A percentile compares a stretch with the other conserved stretches of the same genome.
Conservation (phyloP, 2,888 invertebrate genomes). For the Drosophila pseudotalamancana region DNA sequence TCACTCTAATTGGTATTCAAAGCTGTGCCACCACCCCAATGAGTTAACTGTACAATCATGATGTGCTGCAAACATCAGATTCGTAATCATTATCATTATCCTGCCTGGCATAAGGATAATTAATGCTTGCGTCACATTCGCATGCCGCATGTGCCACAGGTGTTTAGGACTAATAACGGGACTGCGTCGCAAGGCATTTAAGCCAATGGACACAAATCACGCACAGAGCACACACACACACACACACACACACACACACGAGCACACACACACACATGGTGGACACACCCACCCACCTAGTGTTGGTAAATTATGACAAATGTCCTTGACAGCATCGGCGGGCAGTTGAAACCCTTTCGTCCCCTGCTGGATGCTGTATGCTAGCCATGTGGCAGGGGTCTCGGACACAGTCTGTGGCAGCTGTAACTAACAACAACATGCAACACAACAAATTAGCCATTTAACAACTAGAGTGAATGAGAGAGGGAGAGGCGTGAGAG, state of each 20-base stretch:
- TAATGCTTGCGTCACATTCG: conserved; percentile 71
- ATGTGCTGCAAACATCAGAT: conserved; percentile 1
- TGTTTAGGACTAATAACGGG: conserved; percentile 79
- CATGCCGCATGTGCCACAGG: conserved; percentile 83
- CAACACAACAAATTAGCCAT: conserved; percentile 76
- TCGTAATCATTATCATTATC: conserved; percentile 21
- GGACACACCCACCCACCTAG: conserved; percentile 20
- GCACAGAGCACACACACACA: conserved; percentile 27
- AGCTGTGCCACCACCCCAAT: background rate
- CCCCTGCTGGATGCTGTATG: background rate
- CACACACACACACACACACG: conserved; percentile 1
- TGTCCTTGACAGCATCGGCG: conserved; percentile 72
- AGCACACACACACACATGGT: conserved; percentile 11
- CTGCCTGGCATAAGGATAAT: conserved; percentile 61
- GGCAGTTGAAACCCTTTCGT: conserved; percentile 63
- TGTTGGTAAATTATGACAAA: conserved; percentile 77
- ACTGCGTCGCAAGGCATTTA: conserved; percentile 60
- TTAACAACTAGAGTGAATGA: conserved; percentile 51
- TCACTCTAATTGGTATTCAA: conserved; percentile 16
- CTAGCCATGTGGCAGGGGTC: background rate
- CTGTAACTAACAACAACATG: conserved; percentile 76
- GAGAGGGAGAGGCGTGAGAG: background rate
- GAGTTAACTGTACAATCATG: background rate
- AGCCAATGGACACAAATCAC: conserved; percentile 74
- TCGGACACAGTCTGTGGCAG: conserved; percentile 63